These are phyloP conservation scores for Collichthys lucidus DNA, from an alignment of 2,113 vertebrate species.

Conservation along the genomic window DNA sequence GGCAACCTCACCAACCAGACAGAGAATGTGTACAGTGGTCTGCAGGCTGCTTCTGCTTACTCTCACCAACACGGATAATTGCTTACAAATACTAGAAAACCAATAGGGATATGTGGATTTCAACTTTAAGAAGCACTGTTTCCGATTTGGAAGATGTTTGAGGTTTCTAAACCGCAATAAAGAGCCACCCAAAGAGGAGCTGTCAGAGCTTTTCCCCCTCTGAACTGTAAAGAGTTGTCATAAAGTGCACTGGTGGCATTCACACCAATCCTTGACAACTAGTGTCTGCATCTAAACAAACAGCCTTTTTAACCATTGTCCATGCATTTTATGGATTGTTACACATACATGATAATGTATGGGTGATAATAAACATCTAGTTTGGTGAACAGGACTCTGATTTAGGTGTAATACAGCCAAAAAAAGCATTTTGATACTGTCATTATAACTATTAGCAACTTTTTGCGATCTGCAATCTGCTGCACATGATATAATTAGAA, in stretches of 20 bases:
- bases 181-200: conserved; percentile 11
- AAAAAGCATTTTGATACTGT: background rate
- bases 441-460: background rate
- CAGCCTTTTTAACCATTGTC: background rate
- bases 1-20: conserved; percentile 74
- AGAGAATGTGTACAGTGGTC: conserved; percentile 77
- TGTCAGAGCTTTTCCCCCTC: conserved; percentile 7
- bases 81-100: conserved; percentile 48
- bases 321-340: background rate
- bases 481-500: background rate
- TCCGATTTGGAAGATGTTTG: background rate
- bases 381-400: background rate
- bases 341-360: background rate
- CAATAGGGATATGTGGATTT: conserved; percentile 5
- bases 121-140: conserved; percentile 3
- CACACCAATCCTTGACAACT: conserved; percentile 32
- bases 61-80: conserved; percentile 56
- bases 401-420: background rate
- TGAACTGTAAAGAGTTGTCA: conserved; percentile 35
- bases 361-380: background rate
- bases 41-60: conserved; percentile 59
- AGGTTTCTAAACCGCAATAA: background rate
- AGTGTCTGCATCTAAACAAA: conserved; percentile 17
- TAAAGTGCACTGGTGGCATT: conserved; percentile 54
- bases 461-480: background rate